Evolutionary conservation across 1,140 invertebrate genomes (phyloP), one percentile per base, ranked within the genome.

Genomic region (Sipha flava): DNA sequence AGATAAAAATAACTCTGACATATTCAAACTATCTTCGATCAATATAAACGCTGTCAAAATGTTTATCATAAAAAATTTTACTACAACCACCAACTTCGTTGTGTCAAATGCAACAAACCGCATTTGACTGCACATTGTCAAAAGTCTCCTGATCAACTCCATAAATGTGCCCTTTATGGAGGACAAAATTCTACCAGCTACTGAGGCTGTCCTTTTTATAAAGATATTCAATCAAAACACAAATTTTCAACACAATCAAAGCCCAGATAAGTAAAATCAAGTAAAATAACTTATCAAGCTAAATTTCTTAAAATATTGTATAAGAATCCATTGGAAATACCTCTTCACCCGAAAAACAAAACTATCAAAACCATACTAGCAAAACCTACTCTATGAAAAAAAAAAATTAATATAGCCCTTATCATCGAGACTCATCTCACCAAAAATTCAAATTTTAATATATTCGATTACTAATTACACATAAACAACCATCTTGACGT

Each of bases 21-120:
- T 79, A 29, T 79, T 62, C 16, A 68, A 79, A 34, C 9, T 68
- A 16, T 18, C 21, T 31, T 64, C n/a, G 9, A 40, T 64, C 85
- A 86, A 80, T 86, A 85, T 68, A 79, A 57, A 21, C 79, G 49
- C 83, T 86, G 84, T 80, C 85, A 86, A 82, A 47, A 80, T 31
- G 85, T 83, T 75, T 85, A 84, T 6, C 85, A 86, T 70, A 84
- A 84, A 16, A 83, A 85, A 81, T 73, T 62, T 5, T 84, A 86
- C 72, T 86, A 84, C 75, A 81, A 43, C 4, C 82, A 81, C 64
- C 34, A 62, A 54, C 80, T 49, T 14, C 80, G 81, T 37, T 86
- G 84, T 80, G 84, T 86, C 1, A 86, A 85, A 83, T 79, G 75
- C 45, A 57, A 14, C 14, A 1, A 40, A 34, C 18, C 45, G 7